A percentile compares a stretch with the other conserved stretches of the same genome.
phyloP scores from a whole-genome alignment of 2,113 vertebrate genomes.

The Epinephelus moara region DNA sequence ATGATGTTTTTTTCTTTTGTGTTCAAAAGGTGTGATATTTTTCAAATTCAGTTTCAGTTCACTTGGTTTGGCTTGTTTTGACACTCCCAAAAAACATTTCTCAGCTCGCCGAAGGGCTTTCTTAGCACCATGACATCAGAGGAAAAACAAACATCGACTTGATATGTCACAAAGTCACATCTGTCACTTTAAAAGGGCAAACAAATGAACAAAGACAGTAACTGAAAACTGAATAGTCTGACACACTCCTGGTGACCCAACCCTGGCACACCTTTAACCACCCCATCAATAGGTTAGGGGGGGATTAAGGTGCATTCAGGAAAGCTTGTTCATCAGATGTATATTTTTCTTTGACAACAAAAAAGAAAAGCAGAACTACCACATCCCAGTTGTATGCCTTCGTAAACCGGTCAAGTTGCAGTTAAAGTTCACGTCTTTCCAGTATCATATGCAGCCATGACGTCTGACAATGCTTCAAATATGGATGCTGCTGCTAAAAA shows the following conservation, averaged over 20 bases:
- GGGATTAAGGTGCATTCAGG: no score
- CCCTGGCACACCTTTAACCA: neutral
- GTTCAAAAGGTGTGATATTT: neutral
- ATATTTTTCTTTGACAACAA: neutral
- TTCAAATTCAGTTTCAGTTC: neutral
- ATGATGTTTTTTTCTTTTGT: neutral
- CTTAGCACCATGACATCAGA: neutral
- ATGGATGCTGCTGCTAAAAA: no score
- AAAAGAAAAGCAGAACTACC: neutral
- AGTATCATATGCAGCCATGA: no score
- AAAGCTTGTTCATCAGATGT: neutral
- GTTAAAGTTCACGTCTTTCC: no score
- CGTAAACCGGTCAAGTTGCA: no score
- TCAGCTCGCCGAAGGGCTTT: fast-evolving
- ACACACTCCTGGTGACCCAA: neutral
- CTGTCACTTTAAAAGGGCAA: neutral
- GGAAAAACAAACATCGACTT: neutral
- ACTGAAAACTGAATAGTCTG: neutral
- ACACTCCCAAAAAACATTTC: constrained; percentile 11
- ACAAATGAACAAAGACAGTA: constrained; percentile 15
- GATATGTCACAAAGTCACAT: neutral
- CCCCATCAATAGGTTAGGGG: neutral
- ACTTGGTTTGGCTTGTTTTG: neutral
- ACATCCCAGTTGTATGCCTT: no score
- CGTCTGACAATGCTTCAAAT: no score